Evolutionary conservation across 2,113 vertebrate species (phyloP).

Genomic region (Geococcyx californianus): DNA sequence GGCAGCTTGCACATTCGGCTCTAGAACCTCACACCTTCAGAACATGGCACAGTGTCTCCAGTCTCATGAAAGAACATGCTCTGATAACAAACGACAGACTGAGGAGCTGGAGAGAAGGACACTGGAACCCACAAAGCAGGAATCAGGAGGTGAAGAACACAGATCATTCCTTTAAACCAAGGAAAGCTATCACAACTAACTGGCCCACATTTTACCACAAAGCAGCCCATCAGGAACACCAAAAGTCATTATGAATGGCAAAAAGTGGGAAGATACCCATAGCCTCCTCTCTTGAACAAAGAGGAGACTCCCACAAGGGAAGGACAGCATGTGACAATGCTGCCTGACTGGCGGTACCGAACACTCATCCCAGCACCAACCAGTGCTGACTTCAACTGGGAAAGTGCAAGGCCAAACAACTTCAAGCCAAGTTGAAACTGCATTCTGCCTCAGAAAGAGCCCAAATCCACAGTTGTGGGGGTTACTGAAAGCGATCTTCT

Average conservation of each 20-base stretch:
- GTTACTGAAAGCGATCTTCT: not conserved
- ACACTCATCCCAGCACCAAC: not conserved
- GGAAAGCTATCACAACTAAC: too few relatives aligned
- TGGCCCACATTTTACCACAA: too few relatives aligned
- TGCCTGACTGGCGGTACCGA: too few relatives aligned
- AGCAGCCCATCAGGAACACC: too few relatives aligned
- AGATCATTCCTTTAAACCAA: not conserved
- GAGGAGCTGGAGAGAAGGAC: not conserved
- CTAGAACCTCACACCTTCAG: too few relatives aligned
- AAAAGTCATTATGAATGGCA: not conserved
- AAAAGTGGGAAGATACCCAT: not conserved
- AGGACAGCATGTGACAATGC: too few relatives aligned
- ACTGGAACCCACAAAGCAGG: not conserved
- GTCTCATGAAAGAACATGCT: not conserved
- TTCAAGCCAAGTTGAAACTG: not conserved
- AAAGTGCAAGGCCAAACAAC: not conserved
- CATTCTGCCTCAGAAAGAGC: not conserved
- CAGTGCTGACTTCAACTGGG: not conserved
- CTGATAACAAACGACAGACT: not conserved
- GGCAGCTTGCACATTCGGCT: not conserved
- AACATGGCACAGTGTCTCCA: not conserved
- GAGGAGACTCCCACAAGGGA: too few relatives aligned
- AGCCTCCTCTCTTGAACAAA: not conserved
- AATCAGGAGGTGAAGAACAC: not conserved
- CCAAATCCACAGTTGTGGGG: not conserved